Percentiles rank a stretch among this genome's conserved stretches.
These are phyloP conservation scores for Apis cerana DNA, from an alignment of 1,140 invertebrate species.

Conservation along the genomic window DNA sequence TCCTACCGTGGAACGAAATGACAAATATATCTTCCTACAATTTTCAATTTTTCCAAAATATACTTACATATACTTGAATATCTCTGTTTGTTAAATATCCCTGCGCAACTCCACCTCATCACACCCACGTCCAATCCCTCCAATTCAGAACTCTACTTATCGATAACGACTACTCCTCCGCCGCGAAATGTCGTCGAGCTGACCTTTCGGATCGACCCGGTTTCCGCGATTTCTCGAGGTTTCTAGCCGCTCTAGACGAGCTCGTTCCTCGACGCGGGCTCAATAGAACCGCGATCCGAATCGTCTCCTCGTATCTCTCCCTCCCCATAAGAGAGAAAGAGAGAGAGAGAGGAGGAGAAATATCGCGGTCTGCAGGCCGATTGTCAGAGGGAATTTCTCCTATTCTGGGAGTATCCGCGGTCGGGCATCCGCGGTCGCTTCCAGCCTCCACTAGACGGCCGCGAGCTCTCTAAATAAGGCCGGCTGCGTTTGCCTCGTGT, in stretches of 20 bases:
- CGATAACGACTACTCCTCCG: slow-evolving; percentile 26
- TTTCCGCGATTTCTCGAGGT: slow-evolving; percentile 65
- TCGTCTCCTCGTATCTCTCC: slow-evolving; percentile 12
- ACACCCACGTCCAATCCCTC: background rate
- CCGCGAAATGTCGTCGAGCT: slow-evolving; percentile 52
- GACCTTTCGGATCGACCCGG: slow-evolving; percentile 60
- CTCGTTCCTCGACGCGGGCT: slow-evolving; percentile 13
- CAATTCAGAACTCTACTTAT: slow-evolving; percentile 20
- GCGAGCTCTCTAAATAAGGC: slow-evolving; percentile 46
- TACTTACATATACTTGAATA: no score
- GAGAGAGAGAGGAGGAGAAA: slow-evolving; percentile 8
- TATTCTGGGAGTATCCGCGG: slow-evolving; percentile 34
- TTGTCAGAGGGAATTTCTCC: slow-evolving; percentile 50
- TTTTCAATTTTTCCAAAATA: no score
- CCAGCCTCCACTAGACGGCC: slow-evolving; percentile 10
- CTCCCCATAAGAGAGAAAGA: background rate
- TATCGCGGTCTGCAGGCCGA: slow-evolving; percentile 21
- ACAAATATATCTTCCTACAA: no score
- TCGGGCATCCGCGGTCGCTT: slow-evolving; percentile 22
- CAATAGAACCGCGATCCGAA: slow-evolving; percentile 2
- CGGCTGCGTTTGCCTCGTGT: background rate
- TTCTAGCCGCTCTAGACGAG: slow-evolving; percentile 27
- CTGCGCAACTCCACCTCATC: background rate
- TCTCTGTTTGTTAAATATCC: no score
- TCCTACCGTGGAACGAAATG: no score